Evolutionary conservation across 92 coral and sea anemone genomes (phyloP).

Genomic region (Montipora capitata): DNA sequence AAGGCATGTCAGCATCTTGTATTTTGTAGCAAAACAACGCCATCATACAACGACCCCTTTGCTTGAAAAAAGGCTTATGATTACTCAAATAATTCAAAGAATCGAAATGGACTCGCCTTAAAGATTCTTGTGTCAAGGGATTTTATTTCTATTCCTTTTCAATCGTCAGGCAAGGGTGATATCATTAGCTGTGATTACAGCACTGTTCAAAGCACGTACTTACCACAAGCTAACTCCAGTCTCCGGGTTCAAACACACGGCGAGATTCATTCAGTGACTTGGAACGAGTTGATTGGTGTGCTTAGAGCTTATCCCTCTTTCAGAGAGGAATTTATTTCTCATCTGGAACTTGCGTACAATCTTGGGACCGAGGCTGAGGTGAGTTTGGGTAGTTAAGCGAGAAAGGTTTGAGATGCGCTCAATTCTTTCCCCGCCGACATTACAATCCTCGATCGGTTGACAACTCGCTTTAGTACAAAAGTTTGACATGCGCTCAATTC

Average conservation of each 20-base stretch:
- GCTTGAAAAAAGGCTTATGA: too few relatives aligned
- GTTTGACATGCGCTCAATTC: too few relatives aligned
- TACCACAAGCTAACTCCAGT: slow-evolving; percentile 97
- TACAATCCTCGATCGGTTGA: too few relatives aligned
- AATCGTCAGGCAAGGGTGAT: slow-evolving; percentile 89
- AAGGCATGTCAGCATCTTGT: not conserved
- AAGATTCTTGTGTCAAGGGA: not conserved
- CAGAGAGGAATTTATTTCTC: slow-evolving; percentile 85
- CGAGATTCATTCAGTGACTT: slow-evolving; percentile 90
- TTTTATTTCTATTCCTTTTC: not conserved
- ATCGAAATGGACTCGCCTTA: too few relatives aligned
- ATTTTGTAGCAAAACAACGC: too few relatives aligned
- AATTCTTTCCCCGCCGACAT: too few relatives aligned
- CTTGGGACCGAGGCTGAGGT: slow-evolving; percentile 72
- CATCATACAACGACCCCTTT: too few relatives aligned
- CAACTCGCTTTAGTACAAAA: too few relatives aligned
- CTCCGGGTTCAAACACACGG: slow-evolving; percentile 85
- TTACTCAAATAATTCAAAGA: too few relatives aligned
- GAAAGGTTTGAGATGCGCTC: not conserved
- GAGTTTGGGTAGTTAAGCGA: not conserved
- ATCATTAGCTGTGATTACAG: slow-evolving; percentile 96
- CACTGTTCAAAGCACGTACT: slow-evolving; percentile 58
- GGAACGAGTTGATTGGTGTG: slow-evolving; percentile 91
- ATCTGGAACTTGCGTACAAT: slow-evolving; percentile 92
- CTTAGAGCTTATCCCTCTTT: slow-evolving; percentile 91